Base-by-base conservation (phyloP, 1,140 invertebrate genomes). In the Neodiprion pinetum region DNA sequence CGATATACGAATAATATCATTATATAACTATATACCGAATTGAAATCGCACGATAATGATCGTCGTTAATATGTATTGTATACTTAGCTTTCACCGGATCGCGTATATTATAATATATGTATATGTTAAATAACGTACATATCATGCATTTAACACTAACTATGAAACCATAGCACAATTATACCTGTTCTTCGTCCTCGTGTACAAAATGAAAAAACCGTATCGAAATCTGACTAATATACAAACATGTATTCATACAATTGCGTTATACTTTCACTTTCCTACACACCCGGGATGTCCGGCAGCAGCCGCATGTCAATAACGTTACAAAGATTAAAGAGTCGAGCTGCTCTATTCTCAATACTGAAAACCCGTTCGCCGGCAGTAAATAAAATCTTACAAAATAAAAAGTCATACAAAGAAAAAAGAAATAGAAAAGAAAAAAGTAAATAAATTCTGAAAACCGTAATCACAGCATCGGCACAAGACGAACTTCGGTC, bases 141-240 rank as follows among this genome's bases (percentile, higher is more conserved):
- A 40, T 40, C 28, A 40, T 40, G 28, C 28, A 40, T 40, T 40
- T 40, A 40, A 40, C 28, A 40, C 28, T 40, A 40, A 40, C 3
- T 17, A 61, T 61, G 9, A 17, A 61, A 11, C 53, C 53, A 61
- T 61, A 61, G 53, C n/a, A 40, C 28, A 40, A 40, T 40, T 40
- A 40, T 61, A 61, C 53, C 53, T 61, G 53, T 61, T 17, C 53
- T 61, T 61, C 28, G 28, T 40, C n/a, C n/a, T 61, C n/a, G 5
- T 61, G 53, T 61, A 61, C 53, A 61, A 40, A 61, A 61, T 61
- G 28, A 40, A 61, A 61, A 61, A 61, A 61, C 53, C 53, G 11
- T 61, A 61, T 8, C n/a, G 8, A 61, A 61, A 61, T 61, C 9
- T 61, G 53, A 61, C 53, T 12, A 61, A 17, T 17, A 40, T 40